A percentile compares a stretch with the other conserved stretches of the same genome.
Conservation (phyloP, 2,888 invertebrate species). For the Stegana nigrithorax region DNA sequence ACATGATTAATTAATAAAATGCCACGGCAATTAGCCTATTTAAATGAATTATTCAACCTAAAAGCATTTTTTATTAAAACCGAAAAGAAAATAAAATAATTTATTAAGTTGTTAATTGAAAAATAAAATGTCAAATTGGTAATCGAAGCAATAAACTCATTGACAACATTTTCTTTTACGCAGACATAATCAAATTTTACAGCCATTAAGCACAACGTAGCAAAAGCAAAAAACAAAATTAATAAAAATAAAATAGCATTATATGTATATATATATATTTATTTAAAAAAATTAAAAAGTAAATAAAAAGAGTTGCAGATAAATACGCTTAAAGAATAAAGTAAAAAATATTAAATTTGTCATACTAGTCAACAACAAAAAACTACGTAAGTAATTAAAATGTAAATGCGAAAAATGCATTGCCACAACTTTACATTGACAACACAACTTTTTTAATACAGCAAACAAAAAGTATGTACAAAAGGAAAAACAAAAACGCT, state of each 20-base stretch:
- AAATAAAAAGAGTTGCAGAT: background rate
- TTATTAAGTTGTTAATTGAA: no score
- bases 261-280: no score
- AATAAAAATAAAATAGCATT: no score
- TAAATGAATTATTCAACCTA: no score
- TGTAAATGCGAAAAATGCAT: no score
- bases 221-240: no score
- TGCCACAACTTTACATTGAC: background rate
- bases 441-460: background rate
- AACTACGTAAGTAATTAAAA: background rate
- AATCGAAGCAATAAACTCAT: background rate
- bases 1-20: no score
- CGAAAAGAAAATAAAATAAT: no score
- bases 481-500: background rate
- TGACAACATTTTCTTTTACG: background rate
- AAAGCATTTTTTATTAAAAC: no score
- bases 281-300: no score
- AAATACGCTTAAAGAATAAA: background rate
- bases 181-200: background rate
- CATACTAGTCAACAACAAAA: no score
- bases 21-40: no score
- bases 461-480: slow-evolving; percentile 18
- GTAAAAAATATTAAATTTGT: background rate
- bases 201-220: background rate
- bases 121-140: background rate